Base-by-base conservation (phyloP, 1,140 invertebrate genomes). In the Drosophila tsacasi region DNA sequence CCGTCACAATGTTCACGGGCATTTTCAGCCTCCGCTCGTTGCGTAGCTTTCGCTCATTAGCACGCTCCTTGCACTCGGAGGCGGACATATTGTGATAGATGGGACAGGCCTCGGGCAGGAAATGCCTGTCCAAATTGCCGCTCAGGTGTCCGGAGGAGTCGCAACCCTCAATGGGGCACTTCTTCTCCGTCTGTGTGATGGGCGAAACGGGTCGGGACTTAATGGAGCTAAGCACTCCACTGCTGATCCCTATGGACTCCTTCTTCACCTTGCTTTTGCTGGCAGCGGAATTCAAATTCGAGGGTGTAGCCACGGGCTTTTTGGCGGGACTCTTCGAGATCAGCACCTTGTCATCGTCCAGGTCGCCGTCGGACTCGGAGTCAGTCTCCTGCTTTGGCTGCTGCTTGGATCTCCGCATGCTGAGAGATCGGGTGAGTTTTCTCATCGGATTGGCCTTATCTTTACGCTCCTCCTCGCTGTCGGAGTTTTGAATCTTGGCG, bases 81-180 rank as follows among this genome's bases (percentile, higher is more conserved):
- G 95, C 94, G 15, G 97, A 97, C 66, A 96, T 96, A 94, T 98
- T 99, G 92, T 99, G 98, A 93, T 97, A 99, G 7, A 96, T 87
- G 8, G 98, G 98, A 92, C 98, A 99, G 13, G 97, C 96, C 91
- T 97, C 96, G 47, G 97, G 94, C 4, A 97, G 97, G 91, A 98
- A 97, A 93, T 99, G 98, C 25, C 94, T 95, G 12, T 97, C 95
- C 76, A 96, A 94, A 90, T 95, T 95, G 30, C 98, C 97, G n/a
- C 96, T 96, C 10, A 99, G 94, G 94, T 99, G 98, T 64, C 98
- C 98, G 27, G 93, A 93, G 23, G 98, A 99, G 93, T 99, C 97
- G 93, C 98, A 99, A 10, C 96, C 96, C 65, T 97, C 95, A 15
- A 99, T 94, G 0, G 97, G 97, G 94, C 98, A 99, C 71, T 96